Evolutionary conservation across 2,888 invertebrate species (phyloP).

Genomic region (Erynnis tages): DNA sequence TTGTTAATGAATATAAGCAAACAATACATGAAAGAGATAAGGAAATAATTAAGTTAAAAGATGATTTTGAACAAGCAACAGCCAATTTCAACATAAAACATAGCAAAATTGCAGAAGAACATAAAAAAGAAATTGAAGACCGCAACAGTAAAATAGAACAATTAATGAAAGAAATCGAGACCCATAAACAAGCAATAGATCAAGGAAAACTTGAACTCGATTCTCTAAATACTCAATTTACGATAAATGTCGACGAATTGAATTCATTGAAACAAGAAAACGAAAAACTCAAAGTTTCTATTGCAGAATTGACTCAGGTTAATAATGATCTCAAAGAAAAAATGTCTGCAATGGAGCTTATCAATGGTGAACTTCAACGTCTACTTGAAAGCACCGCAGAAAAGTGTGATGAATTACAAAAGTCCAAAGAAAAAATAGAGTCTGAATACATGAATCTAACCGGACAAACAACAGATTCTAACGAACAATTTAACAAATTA

Average conservation of each 20-base stretch:
- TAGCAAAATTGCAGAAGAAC: slow-evolving; percentile 75
- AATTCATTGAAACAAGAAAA: slow-evolving; percentile 70
- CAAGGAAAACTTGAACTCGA: slow-evolving; percentile 74
- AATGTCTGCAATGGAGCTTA: slow-evolving; percentile 73
- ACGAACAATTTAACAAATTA: slow-evolving; percentile 79
- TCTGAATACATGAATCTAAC: slow-evolving; percentile 81
- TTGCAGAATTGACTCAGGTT: slow-evolving; percentile 63
- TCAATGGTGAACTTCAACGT: slow-evolving; percentile 80
- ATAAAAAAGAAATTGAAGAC: slow-evolving; percentile 75
- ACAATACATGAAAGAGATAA: slow-evolving; percentile 78
- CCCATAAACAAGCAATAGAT: slow-evolving; percentile 67
- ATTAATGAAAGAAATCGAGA: slow-evolving; percentile 72
- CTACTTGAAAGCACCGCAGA: slow-evolving; percentile 78
- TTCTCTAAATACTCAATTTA: slow-evolving; percentile 69
- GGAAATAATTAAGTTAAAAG: slow-evolving; percentile 75
- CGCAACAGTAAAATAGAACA: slow-evolving; percentile 76
- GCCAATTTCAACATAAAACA: slow-evolving; percentile 75
- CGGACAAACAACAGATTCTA: slow-evolving; percentile 82
- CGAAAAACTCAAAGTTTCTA: slow-evolving; percentile 61
- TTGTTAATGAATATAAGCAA: slow-evolving; percentile 72
- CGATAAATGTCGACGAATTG: slow-evolving; percentile 64
- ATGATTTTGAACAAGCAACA: slow-evolving; percentile 71
- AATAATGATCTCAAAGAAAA: slow-evolving; percentile 63
- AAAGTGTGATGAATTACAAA: slow-evolving; percentile 79
- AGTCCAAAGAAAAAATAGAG: slow-evolving; percentile 82